Base-by-base conservation (phyloP, 2,113 vertebrate species). In the Colistium nudipinnis region DNA sequence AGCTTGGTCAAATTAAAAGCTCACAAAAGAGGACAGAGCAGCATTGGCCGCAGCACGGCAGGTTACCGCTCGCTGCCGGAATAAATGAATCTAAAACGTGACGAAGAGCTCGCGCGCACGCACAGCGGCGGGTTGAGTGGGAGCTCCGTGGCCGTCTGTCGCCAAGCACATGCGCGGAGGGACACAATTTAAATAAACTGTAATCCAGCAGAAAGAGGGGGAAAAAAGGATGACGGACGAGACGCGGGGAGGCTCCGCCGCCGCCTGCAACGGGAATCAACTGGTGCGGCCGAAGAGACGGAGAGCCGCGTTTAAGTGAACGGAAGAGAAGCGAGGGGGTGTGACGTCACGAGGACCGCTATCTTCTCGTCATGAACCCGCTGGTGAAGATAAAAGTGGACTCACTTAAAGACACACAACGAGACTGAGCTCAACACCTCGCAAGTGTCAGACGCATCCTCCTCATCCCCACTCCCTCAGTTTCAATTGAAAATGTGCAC, bases 361-460 rank as follows among this genome's bases (percentile, higher is more conserved):
- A 82, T 84, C 77, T 85, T 83, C 74, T 86, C 62, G 39, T 47
- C 59, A 47, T 72, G 60, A 81, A 69, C 25, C 51, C n/a, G 47
- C n/a, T 10, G 45, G 49, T 62, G 30, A 64, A 55, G 76, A 77
- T 70, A 72, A 49, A 25, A 70, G 20, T 60, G 14, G 41, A 63
- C n/a, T 61, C 33, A 55, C 14, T 91, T 91, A 92, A 92, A 91
- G 90, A 39, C 74, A 87, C 89, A 88, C 88, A 38, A 31, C 38
- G n/a, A 25, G 0, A 9, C 24, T 0, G 3, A 7, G 31, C 13
- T 0, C 8, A 47, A n/a, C 14, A 27, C 31, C 22, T 5, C 0
- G 2, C 4, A 9, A 19, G 17, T 24, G 45, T 22, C 39, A 41
- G 39, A 6, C 10, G 25, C 24, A 11, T 4, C 13, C 24, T 3